Evolutionary conservation across 2,797 vertebrate genomes (phyloP).

Genomic region (Scolopax rusticola): DNA sequence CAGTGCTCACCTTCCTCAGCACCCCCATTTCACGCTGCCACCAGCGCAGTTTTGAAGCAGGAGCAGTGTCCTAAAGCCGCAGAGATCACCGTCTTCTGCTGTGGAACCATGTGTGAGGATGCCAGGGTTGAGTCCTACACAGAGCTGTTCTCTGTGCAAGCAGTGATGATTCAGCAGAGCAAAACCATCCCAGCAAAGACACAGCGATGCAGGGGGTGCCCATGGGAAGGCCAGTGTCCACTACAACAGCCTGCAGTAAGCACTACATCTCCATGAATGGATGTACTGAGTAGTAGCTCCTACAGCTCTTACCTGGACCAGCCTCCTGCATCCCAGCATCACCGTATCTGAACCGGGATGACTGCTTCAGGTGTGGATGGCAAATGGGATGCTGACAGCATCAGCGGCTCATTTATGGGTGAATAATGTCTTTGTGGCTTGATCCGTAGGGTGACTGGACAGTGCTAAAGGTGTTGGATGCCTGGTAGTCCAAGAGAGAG

Average conservation of each 20-base stretch:
- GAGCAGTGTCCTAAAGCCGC: background rate
- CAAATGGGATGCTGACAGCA: background rate
- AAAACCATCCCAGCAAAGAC: background rate
- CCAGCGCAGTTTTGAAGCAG: background rate
- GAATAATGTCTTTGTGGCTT: background rate
- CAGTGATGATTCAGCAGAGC: background rate
- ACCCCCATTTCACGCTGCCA: background rate
- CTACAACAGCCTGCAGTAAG: background rate
- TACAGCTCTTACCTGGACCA: background rate
- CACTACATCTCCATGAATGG: rapidly evolving
- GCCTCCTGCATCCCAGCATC: background rate
- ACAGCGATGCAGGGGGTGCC: background rate
- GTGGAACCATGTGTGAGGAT: background rate
- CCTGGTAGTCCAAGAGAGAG: background rate
- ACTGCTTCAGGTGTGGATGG: rapidly evolving
- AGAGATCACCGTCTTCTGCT: background rate
- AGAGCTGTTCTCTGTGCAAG: background rate
- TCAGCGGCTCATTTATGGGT: background rate
- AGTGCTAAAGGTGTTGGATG: background rate
- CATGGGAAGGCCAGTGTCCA: background rate
- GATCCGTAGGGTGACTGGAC: background rate
- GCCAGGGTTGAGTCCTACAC: background rate
- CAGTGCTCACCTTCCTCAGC: background rate
- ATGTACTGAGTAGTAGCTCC: background rate
- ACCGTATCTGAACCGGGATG: background rate